phyloP scores from a whole-genome alignment of 37 sponge, comb jelly and placozoan genomes.

The Beroe ovata region DNA sequence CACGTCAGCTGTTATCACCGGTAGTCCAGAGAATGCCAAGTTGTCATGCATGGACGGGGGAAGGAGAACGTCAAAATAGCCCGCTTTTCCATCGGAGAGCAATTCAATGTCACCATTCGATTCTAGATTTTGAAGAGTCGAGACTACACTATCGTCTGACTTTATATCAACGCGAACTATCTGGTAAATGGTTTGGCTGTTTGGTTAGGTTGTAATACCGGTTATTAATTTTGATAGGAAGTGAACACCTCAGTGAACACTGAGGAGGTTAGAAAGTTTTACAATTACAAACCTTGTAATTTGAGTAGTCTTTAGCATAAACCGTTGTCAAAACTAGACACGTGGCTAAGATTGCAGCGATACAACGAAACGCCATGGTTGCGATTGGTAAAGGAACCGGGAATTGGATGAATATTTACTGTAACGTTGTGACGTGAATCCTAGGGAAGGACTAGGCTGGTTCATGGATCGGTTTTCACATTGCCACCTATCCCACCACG shows the following conservation, averaged over 20 bases:
- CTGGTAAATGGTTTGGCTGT: too few relatives aligned
- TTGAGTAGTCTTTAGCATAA: neutral
- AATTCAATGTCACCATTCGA: neutral
- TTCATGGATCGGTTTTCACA: too few relatives aligned
- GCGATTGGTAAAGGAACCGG: neutral
- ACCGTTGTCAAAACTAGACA: neutral
- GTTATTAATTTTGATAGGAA: too few relatives aligned
- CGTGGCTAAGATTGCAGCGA: neutral
- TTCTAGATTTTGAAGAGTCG: neutral
- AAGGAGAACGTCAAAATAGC: slow-evolving; percentile 9
- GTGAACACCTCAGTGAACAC: too few relatives aligned
- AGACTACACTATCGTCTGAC: neutral
- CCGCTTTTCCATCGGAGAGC: neutral
- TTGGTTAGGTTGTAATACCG: too few relatives aligned
- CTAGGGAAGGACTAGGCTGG: too few relatives aligned
- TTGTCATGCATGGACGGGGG: neutral
- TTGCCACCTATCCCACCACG: too few relatives aligned
- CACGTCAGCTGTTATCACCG: neutral
- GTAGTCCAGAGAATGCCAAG: neutral
- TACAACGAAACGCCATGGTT: neutral
- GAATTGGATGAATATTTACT: too few relatives aligned
- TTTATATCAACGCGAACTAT: neutral
- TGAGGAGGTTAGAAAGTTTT: too few relatives aligned
- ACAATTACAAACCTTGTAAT: neutral
- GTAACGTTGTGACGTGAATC: too few relatives aligned